phyloP scores from a whole-genome alignment of 2,113 vertebrate genomes.

The Fregata magnificens region DNA sequence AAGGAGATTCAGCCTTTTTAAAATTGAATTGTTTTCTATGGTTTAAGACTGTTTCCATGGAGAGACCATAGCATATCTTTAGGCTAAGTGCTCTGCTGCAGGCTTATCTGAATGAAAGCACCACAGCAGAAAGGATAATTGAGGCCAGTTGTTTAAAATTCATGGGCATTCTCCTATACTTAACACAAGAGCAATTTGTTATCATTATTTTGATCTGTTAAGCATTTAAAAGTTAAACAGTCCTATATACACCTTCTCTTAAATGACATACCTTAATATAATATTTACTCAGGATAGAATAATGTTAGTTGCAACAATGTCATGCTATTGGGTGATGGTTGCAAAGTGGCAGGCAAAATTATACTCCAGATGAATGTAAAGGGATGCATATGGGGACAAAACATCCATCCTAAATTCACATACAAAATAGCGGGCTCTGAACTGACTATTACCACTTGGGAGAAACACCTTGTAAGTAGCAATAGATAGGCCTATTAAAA shows the following conservation, averaged over 20 bases:
- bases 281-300: background rate
- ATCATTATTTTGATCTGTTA: conserved; percentile 42
- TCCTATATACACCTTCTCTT: background rate
- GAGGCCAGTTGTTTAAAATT: conserved; percentile 53
- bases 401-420: background rate
- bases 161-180: background rate
- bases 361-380: background rate
- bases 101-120: conserved; percentile 53
- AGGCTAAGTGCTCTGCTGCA: conserved; percentile 53
- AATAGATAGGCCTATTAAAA: conserved; percentile 3
- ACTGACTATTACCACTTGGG: background rate
- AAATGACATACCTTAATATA: background rate
- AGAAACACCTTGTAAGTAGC: background rate
- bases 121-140: conserved; percentile 27
- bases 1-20: conserved; percentile 25
- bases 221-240: conserved; percentile 15
- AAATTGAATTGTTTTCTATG: conserved; percentile 50
- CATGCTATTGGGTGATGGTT: background rate
- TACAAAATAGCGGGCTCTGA: background rate
- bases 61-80: conserved; percentile 61
- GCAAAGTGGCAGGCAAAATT: background rate
- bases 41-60: conserved; percentile 64
- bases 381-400: background rate
- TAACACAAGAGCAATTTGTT: background rate
- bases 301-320: background rate